phyloP scores from a whole-genome alignment of 2,888 invertebrate genomes.

The Mellilla xanthometata region DNA sequence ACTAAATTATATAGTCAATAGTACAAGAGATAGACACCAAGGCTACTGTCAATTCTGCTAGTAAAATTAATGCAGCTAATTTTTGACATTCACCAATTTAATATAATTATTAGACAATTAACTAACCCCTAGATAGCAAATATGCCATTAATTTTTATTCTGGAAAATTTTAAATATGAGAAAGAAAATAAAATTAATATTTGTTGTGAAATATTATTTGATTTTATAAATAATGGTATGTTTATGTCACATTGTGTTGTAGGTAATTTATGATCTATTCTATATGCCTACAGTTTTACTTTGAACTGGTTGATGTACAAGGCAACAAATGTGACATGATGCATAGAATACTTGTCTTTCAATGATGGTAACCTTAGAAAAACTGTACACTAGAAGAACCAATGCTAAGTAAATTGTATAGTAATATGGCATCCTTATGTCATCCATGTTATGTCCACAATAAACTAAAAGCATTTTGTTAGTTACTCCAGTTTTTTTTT shows the following conservation, averaged over 20 bases:
- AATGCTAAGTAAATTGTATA: too few species aligned
- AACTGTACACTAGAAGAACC: too few species aligned
- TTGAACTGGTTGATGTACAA: not conserved
- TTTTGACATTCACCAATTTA: not conserved
- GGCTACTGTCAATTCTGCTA: conserved; percentile 18
- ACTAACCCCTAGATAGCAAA: conserved; percentile 70
- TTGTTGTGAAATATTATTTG: too few species aligned
- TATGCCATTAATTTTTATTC: conserved; percentile 57
- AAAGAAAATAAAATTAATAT: not conserved
- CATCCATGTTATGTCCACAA: too few species aligned
- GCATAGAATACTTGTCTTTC: conserved; percentile 42
- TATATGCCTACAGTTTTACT: too few species aligned
- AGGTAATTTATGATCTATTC: too few species aligned
- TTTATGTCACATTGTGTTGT: not conserved
- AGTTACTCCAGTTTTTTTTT: too few species aligned
- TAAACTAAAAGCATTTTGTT: too few species aligned
- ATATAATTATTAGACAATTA: conserved; percentile 28
- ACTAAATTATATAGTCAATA: conserved; percentile 7
- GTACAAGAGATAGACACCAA: conserved; percentile 12
- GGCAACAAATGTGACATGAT: not conserved
- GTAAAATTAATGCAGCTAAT: conserved; percentile 11
- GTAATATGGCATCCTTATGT: too few species aligned
- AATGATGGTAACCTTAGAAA: too few species aligned
- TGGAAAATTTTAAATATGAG: conserved; percentile 8
- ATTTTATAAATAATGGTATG: not conserved